Evolutionary conservation across 2,113 vertebrate genomes (phyloP), one percentile per base, ranked within the genome.

Genomic region (Otolemur garnettii): DNA sequence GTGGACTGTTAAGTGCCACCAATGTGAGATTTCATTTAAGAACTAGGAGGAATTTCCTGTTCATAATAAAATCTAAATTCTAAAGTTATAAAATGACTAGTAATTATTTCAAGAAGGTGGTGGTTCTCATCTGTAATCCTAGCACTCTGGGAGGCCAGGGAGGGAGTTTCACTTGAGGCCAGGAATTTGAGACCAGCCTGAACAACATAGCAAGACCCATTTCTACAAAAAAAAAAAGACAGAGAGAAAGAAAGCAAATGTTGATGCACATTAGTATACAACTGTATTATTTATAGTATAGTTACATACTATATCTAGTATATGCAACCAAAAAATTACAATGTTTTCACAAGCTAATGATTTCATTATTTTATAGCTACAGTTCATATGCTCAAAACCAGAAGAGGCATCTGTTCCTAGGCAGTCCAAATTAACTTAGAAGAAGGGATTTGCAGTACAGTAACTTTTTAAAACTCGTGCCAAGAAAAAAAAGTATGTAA

Each of bases 391-490:
- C 89, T 91, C 93, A 93, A 96, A 85, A 82, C 86, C 81, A 86
- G 89, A 96, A 94, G 97, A 92, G n/a, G 94, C 98, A 98, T 98
- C 98, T 98, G 98, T 97, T 98, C 77, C 90, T 0, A 0, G 91
- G 97, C 98, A 98, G 98, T 98, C 98, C 98, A 98, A 98, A 98
- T 97, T 96, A 98, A 98, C 97, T 97, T 97, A 97, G 94, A 98
- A 97, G 98, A 98, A 96, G 97, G 69, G 42, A 97, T 98, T 97
- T 97, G 97, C 97, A 98, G 97, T 96, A 97, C 97, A 97, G 96
- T 98, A 97, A 97, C 96, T 9, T 97, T 98, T 97, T 84, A 94
- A 97, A 96, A 94, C 89, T 97, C 97, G 75, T 97, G 96, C 87
- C 69, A 78, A 92, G 60, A 53, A n/a, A 68, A 45, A 95, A 97